Conservation (phyloP, 2,888 invertebrate species). For the Candidula unifasciata region DNA sequence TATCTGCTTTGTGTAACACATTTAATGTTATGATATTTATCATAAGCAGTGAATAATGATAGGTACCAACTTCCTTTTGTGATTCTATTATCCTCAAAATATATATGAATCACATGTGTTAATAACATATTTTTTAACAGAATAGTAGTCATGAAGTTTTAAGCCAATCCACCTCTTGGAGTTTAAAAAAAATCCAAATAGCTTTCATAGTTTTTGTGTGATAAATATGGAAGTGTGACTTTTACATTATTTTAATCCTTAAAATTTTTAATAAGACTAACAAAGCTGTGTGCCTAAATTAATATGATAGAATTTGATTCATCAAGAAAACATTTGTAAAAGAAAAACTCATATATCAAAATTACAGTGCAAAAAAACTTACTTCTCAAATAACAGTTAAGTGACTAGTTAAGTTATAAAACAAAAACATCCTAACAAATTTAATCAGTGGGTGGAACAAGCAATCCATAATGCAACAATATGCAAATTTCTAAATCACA, state of each 20-base stretch:
- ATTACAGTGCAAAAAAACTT: constrained; percentile 8
- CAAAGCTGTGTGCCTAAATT: not conserved
- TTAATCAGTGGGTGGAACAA: not conserved
- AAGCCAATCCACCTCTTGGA: not conserved
- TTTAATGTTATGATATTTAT: no score
- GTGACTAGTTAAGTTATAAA: not conserved
- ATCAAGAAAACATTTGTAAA: not conserved
- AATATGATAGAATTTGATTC: not conserved
- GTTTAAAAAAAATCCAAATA: no score
- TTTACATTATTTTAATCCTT: no score
- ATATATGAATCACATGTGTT: not conserved
- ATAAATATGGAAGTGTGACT: no score
- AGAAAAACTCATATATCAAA: not conserved
- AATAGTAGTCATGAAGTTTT: not conserved
- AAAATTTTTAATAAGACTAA: no score
- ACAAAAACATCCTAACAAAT: not conserved
- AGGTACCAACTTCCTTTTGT: no score
- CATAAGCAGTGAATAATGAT: no score
- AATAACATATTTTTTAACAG: not conserved
- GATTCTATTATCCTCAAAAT: not conserved
- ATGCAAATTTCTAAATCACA: not conserved
- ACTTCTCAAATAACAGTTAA: not conserved
- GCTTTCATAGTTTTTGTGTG: no score
- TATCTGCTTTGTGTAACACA: no score
- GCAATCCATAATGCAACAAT: not conserved